Evolutionary conservation across 2,888 invertebrate species (phyloP).

Genomic region (Cheilosia grossa): DNA sequence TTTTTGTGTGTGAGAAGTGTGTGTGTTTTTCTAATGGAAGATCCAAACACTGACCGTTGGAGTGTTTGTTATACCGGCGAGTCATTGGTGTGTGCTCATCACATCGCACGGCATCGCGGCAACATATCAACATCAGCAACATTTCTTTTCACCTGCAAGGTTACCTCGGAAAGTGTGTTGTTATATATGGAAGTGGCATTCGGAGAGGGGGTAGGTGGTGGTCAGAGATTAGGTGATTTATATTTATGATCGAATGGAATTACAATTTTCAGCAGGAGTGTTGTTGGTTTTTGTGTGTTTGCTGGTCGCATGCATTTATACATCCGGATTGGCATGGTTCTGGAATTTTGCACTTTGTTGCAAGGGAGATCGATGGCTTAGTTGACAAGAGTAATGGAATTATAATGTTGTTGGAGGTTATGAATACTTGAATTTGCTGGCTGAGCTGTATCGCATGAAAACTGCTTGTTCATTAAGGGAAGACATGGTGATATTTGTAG

Average conservation of each 20-base stretch:
- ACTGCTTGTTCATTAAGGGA: background rate
- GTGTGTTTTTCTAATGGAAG: constrained; percentile 40
- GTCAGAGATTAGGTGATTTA: constrained; percentile 65
- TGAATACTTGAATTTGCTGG: constrained; percentile 10
- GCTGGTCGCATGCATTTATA: constrained; percentile 34
- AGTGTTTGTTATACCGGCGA: constrained; percentile 46
- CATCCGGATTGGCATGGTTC: constrained; percentile 61
- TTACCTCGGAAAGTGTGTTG: constrained; percentile 43
- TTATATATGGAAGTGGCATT: background rate
- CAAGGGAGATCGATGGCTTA: constrained; percentile 6
- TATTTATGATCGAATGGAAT: constrained; percentile 65
- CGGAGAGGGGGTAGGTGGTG: constrained; percentile 10
- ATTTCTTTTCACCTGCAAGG: constrained; percentile 66
- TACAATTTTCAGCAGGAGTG: constrained; percentile 53
- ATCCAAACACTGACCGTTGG: constrained; percentile 45
- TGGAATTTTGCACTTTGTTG: constrained; percentile 21
- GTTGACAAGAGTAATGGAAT: constrained; percentile 12
- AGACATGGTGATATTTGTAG: constrained; percentile 9
- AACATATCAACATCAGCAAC: constrained; percentile 30
- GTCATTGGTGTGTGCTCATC: constrained; percentile 63
- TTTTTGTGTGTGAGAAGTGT: constrained; percentile 22
- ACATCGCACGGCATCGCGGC: background rate
- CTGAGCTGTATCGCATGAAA: background rate
- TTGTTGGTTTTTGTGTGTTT: constrained; percentile 19
- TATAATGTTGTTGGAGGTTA: constrained; percentile 21